Conservation (phyloP, 2,888 invertebrate genomes). For the Sthenelais limicola region DNA sequence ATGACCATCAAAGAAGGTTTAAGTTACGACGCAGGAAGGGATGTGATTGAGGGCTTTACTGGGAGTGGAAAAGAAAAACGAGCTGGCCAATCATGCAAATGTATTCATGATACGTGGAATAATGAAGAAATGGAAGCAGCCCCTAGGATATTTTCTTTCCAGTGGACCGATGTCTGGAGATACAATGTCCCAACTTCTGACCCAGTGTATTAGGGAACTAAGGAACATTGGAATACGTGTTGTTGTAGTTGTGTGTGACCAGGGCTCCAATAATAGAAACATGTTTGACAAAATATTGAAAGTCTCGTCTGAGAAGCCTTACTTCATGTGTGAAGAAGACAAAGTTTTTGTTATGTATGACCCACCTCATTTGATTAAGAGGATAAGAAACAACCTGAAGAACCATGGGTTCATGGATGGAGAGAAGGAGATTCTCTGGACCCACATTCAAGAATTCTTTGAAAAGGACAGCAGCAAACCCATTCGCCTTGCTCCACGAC, state of each 20-base stretch:
- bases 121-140: too few relatives aligned
- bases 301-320: constrained; percentile 35
- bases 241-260: constrained; percentile 41
- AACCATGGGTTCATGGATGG: constrained; percentile 24
- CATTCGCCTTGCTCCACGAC: constrained; percentile 31
- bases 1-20: too few relatives aligned
- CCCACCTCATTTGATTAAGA: constrained; percentile 44
- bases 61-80: too few relatives aligned
- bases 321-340: constrained; percentile 15
- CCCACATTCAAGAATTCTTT: constrained; percentile 23
- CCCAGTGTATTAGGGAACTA: too few relatives aligned
- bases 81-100: too few relatives aligned
- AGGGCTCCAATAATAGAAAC: constrained; percentile 41
- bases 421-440: constrained; percentile 21
- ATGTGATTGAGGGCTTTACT: too few relatives aligned
- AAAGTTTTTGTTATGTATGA: constrained; percentile 42
- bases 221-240: constrained; percentile 25
- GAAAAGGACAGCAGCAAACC: neutral
- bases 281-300: constrained; percentile 17
- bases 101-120: too few relatives aligned
- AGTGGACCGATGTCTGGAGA: too few relatives aligned
- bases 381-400: constrained; percentile 38
- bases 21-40: too few relatives aligned
- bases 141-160: too few relatives aligned
- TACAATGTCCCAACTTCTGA: too few relatives aligned